These are phyloP conservation scores for Rhombomys opimus DNA, from an alignment of 2,113 vertebrate genomes.

Conservation along the genomic window DNA sequence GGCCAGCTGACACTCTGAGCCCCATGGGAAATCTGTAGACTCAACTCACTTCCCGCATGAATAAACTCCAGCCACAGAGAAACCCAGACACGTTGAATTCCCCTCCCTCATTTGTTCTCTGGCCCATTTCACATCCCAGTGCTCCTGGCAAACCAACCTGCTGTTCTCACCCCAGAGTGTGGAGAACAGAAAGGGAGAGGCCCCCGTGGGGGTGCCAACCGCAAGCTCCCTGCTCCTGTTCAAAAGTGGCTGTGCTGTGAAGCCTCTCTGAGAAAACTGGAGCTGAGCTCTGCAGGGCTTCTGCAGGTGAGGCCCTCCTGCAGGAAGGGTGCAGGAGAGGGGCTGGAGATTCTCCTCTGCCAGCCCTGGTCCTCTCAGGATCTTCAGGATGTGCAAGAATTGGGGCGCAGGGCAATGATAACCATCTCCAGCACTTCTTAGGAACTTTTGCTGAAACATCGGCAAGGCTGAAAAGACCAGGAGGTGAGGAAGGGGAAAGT, in stretches of 20 bases:
- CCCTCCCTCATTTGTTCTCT: constrained; percentile 49
- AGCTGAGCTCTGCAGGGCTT: neutral
- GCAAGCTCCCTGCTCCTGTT: neutral
- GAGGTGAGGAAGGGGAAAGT: neutral
- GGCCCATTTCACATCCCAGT: constrained; percentile 65
- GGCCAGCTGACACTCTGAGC: neutral
- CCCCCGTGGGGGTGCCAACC: neutral
- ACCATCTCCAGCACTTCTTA: neutral
- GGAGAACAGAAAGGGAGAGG: neutral
- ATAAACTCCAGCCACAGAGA: constrained; percentile 6
- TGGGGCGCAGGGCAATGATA: neutral
- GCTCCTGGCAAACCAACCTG: constrained; percentile 47
- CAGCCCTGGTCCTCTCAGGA: neutral
- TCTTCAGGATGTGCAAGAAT: neutral
- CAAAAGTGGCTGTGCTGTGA: neutral
- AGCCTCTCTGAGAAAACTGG: neutral
- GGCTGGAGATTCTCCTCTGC: neutral
- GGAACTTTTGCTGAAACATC: neutral
- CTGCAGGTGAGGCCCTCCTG: neutral
- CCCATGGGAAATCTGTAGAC: constrained; percentile 55
- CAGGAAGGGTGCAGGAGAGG: accelerated
- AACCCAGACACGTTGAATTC: neutral
- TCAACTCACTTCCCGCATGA: constrained; percentile 51
- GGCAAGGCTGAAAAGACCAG: neutral
- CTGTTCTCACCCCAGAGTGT: neutral